Base-by-base conservation (phyloP, 2,797 vertebrate species). In the Falco concolor region DNA sequence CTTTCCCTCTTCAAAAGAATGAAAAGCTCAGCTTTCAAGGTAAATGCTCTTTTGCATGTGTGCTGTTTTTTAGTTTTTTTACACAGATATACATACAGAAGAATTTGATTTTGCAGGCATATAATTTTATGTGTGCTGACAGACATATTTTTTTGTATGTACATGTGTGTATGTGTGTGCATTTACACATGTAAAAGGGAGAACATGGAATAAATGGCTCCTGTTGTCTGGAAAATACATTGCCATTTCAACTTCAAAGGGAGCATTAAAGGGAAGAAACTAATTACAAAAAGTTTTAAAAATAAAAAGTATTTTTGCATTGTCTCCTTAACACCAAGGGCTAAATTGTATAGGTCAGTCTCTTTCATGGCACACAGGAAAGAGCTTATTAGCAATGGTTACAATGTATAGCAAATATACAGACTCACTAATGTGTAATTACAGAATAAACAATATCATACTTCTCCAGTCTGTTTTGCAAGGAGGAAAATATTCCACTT, bases 361-460 rank as follows among this genome's bases (percentile, higher is more conserved):
- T 28, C 40, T 87, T 87, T 73, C 79, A 64, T 12, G n/a, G 70
- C 70, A 77, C 45, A 50, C 5, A 49, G 22, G 24, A 60, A 88
- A 73, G 50, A 70, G 16, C 27, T 42, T 74, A 59, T 19, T 64
- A 40, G 36, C n/a, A 75, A 70, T 34, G 30, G 40, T 45, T 79
- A 72, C 20, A 52, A 8, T 78, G 59, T 64, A 79, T 5, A 78
- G 69, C 12, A 21, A 92, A 78, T 3, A 4, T 80, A 90, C 57
- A 93, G 70, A 52, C 28, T 81, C 30, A 40, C 74, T 87, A 93
- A 91, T 54, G 56, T 88, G 49, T 50, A 83, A 82, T 87, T 94
- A 88, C 28, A 84, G 56, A 87, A 95, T 25, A 91, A 94, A 94
- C 75, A 93, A 30, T 38, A 95, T 49, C 28, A 92, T 49, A 91